Evolutionary conservation across 2,888 invertebrate genomes (phyloP).

Genomic region (Chydorus sphaericus): DNA sequence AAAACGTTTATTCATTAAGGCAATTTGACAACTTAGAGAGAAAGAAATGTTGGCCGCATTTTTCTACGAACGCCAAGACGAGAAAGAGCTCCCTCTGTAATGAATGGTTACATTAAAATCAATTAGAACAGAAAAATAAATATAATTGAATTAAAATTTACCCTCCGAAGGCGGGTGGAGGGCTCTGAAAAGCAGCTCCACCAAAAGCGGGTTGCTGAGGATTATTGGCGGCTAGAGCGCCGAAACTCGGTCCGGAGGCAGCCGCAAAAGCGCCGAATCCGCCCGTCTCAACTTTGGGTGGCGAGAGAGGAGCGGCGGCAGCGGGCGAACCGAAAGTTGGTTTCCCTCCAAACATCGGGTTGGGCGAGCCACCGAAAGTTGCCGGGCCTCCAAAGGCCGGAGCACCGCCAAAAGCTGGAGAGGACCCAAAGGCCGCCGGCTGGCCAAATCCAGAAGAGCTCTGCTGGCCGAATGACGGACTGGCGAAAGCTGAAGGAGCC

Average conservation of each 20-base stretch:
- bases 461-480: too few species aligned
- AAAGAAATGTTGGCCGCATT: too few species aligned
- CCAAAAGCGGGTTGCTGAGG: constrained; percentile 12
- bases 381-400: constrained; percentile 1
- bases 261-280: constrained; percentile 13
- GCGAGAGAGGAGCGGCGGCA: background rate
- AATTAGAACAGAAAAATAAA: background rate
- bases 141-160: background rate
- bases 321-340: constrained; percentile 3
- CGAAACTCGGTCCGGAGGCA: constrained; percentile 1
- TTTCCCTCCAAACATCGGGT: background rate
- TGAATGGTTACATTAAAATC: background rate
- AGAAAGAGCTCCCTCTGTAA: constrained; percentile 9
- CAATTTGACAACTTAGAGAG: too few species aligned
- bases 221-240: background rate
- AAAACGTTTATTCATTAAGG: too few species aligned
- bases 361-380: background rate
- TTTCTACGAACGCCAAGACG: constrained; percentile 12
- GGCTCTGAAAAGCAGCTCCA: background rate
- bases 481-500: constrained; percentile 6
- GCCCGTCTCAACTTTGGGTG: background rate
- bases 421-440: background rate
- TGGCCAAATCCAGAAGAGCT: constrained; percentile 10
- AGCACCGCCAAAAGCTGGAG: constrained; percentile 8
- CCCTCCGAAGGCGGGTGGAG: constrained; percentile 10